A percentile compares a stretch with the other conserved stretches of the same genome.
phyloP scores from a whole-genome alignment of 2,113 vertebrate genomes.

The Formicarius rufipectus region DNA sequence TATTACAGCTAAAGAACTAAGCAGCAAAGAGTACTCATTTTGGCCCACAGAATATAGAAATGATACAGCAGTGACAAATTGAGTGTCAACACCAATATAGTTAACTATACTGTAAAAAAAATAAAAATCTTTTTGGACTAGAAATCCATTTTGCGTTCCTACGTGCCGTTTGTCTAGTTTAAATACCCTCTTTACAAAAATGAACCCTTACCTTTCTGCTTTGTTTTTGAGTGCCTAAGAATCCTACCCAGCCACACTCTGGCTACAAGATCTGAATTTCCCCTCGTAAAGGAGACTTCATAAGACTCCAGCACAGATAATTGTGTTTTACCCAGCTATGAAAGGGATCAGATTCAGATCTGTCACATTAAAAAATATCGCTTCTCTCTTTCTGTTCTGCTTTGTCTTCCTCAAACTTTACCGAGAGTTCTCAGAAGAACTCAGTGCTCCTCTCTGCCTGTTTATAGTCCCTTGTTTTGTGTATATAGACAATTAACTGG shows the following conservation, averaged over 20 bases:
- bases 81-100: background rate
- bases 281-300: background rate
- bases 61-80: background rate
- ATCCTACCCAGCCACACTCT: background rate
- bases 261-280: background rate
- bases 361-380: background rate
- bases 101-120: background rate
- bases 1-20: background rate
- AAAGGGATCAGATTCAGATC: background rate
- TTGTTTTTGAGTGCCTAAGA: background rate
- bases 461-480: background rate
- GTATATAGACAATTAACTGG: background rate
- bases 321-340: background rate
- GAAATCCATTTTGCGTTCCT: background rate
- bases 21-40: background rate
- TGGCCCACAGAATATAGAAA: background rate
- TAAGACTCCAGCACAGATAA: background rate
- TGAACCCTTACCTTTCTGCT: background rate
- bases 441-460: background rate
- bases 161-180: background rate
- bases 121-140: background rate
- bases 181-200: background rate
- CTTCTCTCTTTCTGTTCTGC: background rate
- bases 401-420: background rate
- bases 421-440: background rate